phyloP scores from a whole-genome alignment of 2,113 vertebrate species.

The Falcunculus frontatus region DNA sequence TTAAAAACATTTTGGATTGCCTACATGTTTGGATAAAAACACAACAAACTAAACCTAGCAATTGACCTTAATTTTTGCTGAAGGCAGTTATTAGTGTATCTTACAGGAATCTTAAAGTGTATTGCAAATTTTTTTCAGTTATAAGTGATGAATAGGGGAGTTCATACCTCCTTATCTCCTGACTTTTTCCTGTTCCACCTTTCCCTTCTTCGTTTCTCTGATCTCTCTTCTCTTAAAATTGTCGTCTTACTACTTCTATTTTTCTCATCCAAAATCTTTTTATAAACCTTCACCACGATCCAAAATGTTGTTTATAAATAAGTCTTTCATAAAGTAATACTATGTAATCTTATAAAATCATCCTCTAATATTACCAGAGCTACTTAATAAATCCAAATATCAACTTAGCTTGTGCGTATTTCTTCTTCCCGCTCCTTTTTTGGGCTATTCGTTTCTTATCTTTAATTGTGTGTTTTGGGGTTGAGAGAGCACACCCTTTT shows the following conservation, averaged over 20 bases:
- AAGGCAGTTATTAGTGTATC: not conserved
- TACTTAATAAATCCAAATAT: not conserved
- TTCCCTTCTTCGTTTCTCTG: not conserved
- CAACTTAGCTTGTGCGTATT: not conserved
- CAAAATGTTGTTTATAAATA: not conserved
- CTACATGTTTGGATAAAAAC: not conserved
- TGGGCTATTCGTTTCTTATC: not conserved
- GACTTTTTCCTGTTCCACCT: not conserved
- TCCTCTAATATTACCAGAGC: not conserved
- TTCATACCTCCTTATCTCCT: not conserved
- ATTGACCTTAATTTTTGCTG: not conserved
- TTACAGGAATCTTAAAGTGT: not conserved
- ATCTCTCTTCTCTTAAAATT: not conserved
- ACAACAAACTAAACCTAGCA: not conserved
- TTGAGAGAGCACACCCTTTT: not conserved
- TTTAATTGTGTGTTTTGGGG: not conserved
- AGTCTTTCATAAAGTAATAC: not conserved
- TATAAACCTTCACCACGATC: fast-evolving
- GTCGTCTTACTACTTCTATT: not conserved
- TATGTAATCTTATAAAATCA: not conserved
- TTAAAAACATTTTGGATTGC: not conserved
- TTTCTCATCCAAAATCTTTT: not conserved
- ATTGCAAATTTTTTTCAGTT: not conserved
- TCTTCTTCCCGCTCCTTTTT: not conserved
- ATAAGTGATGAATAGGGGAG: not conserved